These are phyloP conservation scores for human DNA, from an alignment of 2,113 vertebrate species.

Conservation along the genomic window GRCh38 chr12:432001-432500, in stretches of 20 bases:
- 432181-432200: not conserved
- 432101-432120: not conserved
- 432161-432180: not conserved
- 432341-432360: not conserved
- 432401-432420: not conserved
- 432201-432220: not conserved
- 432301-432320: not conserved
- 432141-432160: not conserved
- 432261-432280: not conserved
- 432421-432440: accelerated
- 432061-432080: not conserved
- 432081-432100: not conserved
- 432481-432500: not conserved
- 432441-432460: not conserved
- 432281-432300: not conserved
- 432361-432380: not conserved
- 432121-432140: not conserved
- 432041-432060: not conserved
- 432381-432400: not conserved
- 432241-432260: not conserved
- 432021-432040: not conserved
- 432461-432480: not conserved
- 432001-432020: not conserved
- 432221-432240: not conserved
- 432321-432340: not conserved